A percentile compares a stretch with the other conserved stretches of the same genome.
These are phyloP conservation scores for Aethina tumida DNA, from an alignment of 1,140 invertebrate genomes.

Conservation along the genomic window DNA sequence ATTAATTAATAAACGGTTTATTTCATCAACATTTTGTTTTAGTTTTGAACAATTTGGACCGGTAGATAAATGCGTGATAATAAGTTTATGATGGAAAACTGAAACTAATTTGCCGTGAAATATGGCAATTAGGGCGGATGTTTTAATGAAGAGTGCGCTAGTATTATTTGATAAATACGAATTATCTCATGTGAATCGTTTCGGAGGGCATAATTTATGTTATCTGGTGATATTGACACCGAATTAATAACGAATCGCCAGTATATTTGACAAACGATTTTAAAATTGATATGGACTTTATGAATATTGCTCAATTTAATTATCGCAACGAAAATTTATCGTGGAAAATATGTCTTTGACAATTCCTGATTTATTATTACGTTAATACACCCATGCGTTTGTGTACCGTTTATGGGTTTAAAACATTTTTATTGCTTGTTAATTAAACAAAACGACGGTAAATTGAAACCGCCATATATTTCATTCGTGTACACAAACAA, in stretches of 20 bases:
- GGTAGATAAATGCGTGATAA: conserved; percentile 1
- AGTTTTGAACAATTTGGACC: background rate
- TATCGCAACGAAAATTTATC: conserved; percentile 12
- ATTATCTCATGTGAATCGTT: conserved; percentile 4
- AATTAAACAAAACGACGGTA: too few species aligned
- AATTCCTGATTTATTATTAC: too few species aligned
- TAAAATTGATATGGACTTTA: conserved; percentile 20
- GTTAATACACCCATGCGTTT: too few species aligned
- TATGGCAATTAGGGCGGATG: too few species aligned
- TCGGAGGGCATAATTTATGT: conserved; percentile 12
- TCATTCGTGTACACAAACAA: too few species aligned
- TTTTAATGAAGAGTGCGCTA: too few species aligned
- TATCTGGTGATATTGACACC: conserved; percentile 23
- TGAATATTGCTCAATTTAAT: conserved; percentile 21
- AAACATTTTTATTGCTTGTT: too few species aligned
- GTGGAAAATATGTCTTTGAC: conserved; percentile 16
- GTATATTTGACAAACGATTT: conserved; percentile 18
- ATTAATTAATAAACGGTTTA: too few species aligned
- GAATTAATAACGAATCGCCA: conserved; percentile 17
- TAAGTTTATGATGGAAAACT: conserved; percentile 4
- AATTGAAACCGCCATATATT: too few species aligned
- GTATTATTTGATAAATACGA: conserved; percentile 4
- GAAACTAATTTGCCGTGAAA: background rate
- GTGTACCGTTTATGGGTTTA: too few species aligned
- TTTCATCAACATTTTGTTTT: too few species aligned